These are phyloP conservation scores for Harpalus rubripes DNA, from an alignment of 2,888 invertebrate genomes.

Conservation along the genomic window DNA sequence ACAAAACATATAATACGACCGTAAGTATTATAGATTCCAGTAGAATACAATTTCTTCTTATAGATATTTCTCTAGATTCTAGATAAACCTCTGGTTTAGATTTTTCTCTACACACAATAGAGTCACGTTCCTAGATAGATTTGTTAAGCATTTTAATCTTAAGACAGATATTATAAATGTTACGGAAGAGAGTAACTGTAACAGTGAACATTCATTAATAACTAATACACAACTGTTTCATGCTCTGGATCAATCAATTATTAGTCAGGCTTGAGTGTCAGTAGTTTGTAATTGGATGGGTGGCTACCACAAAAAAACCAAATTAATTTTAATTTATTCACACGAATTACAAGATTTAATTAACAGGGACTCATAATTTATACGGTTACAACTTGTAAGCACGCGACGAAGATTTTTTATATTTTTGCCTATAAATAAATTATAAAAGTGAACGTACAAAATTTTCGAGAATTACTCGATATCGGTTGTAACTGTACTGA, in stretches of 20 bases:
- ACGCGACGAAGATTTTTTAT: no score
- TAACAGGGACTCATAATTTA: neutral
- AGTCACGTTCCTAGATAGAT: conserved; percentile 23
- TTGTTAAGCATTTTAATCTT: conserved; percentile 34
- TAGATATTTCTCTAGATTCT: neutral
- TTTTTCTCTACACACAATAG: conserved; percentile 10
- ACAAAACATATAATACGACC: neutral
- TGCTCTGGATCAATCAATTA: neutral
- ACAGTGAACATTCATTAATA: conserved; percentile 1
- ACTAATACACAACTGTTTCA: neutral
- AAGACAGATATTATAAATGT: conserved; percentile 25
- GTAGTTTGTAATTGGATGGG: neutral
- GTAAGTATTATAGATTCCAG: neutral
- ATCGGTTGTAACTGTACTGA: no score
- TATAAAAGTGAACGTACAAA: no score
- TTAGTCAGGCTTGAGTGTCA: neutral
- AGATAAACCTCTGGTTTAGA: neutral
- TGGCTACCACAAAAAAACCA: neutral
- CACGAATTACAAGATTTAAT: neutral
- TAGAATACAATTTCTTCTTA: neutral
- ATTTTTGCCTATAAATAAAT: no score
- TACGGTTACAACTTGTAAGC: no score
- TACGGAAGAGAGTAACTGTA: conserved; percentile 29
- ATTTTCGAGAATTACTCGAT: no score
- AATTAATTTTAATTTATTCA: neutral